Base-by-base conservation (phyloP, 2,113 vertebrate genomes). In the Malaclemys terrapin region DNA sequence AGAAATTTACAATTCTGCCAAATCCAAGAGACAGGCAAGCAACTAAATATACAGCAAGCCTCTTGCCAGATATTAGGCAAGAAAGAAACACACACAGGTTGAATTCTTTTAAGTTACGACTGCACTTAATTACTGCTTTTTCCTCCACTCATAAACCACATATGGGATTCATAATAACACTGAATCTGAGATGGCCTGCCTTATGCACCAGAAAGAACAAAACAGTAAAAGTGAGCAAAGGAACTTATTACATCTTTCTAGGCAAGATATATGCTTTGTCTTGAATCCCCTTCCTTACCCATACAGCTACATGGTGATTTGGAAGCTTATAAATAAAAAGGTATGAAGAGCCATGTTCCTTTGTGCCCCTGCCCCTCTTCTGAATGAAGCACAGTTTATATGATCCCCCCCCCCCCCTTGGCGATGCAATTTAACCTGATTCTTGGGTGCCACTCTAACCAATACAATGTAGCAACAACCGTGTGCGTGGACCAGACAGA, bases 131-230 rank as follows among this genome's bases (percentile, higher is more conserved):
- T 95, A 94, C 9, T 91, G 97, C 91, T 90, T 92, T 89, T 82
- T 94, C 96, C 96, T 96, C 93, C 89, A 49, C 90, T 92, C 94
- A 2, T 86, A 83, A 95, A 80, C 91, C 96, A 42, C 97, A 97
- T 89, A 83, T 97, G 97, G 98, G 93, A 96, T 97, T 97, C 91
- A 98, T 91, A 93, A 96, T 42, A 42, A 65, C 83, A 88, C 92
- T 96, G 76, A 88, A 93, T 95, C 96, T 92, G 96, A 80, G 87
- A 27, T 2, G 87, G 65, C 56, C 57, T 12, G 62, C 88, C 81
- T 89, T 84, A 81, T 53, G 85, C 91, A 80, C 80, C 82, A 72
- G 87, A 78, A 94, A 72, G 88, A 94, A 45, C 45, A 76, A 91
- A 87, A 80, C 29, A 19, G 54, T 72, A 8, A 49, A 89, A 86